These are phyloP conservation scores for Panthera leo DNA, from an alignment of 2,113 vertebrate species.

Conservation along the genomic window DNA sequence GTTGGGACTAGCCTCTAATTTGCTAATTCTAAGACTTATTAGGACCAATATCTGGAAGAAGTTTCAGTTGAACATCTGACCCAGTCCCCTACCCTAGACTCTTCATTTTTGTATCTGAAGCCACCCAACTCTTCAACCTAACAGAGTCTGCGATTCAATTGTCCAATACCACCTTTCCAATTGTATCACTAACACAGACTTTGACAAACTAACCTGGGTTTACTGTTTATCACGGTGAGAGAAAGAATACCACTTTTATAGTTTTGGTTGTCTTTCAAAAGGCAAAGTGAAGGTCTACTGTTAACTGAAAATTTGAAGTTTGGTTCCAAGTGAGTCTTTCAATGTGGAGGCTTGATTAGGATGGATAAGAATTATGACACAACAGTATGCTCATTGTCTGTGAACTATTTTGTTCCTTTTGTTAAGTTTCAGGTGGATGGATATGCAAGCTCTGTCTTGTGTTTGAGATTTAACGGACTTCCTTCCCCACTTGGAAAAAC, in stretches of 20 bases:
- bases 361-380: not conserved
- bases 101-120: not conserved
- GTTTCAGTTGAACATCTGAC: not conserved
- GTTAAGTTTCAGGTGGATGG: not conserved
- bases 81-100: not conserved
- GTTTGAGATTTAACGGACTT: slow-evolving; percentile 6
- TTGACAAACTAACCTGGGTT: not conserved
- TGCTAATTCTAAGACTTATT: not conserved
- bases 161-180: not conserved
- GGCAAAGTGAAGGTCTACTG: not conserved
- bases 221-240: not conserved
- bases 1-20: not conserved
- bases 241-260: not conserved
- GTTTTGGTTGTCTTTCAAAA: not conserved
- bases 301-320: not conserved
- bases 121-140: not conserved
- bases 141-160: not conserved
- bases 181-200: not conserved
- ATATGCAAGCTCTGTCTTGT: not conserved
- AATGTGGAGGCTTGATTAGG: not conserved
- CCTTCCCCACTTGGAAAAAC: not conserved
- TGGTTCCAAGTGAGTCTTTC: not conserved
- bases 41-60: not conserved
- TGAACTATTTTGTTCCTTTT: not conserved
- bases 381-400: not conserved